Percentiles rank a stretch among this genome's conserved stretches.
Evolutionary conservation across 2,888 invertebrate species (phyloP).

Genomic region (Dione vanillae): DNA sequence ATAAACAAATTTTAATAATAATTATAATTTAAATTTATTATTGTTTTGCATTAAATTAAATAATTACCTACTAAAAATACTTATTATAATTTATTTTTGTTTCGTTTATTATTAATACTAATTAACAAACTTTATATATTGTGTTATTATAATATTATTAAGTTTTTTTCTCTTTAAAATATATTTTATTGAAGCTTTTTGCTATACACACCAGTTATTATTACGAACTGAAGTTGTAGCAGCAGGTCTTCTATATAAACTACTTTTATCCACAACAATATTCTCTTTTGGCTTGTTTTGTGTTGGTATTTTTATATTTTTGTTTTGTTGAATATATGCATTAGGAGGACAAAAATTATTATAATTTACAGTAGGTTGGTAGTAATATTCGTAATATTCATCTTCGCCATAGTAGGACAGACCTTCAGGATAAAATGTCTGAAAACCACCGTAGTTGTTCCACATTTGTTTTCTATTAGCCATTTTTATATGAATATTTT

Average conservation of each 20-base stretch:
- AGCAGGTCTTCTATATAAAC: slow-evolving; percentile 11
- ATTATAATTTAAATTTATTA: too few relatives aligned
- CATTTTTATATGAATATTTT: slow-evolving; percentile 2
- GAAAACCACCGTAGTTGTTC: slow-evolving; percentile 8
- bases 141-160: neutral
- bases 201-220: neutral
- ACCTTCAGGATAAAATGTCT: neutral
- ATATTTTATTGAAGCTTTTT: neutral
- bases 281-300: neutral
- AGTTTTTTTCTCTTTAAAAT: neutral
- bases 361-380: neutral
- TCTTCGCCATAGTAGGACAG: slow-evolving; percentile 4
- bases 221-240: neutral
- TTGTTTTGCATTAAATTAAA: too few relatives aligned
- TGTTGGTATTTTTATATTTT: neutral
- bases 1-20: too few relatives aligned
- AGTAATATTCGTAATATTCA: neutral
- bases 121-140: too few relatives aligned
- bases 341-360: slow-evolving; percentile 4
- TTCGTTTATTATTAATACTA: too few relatives aligned
- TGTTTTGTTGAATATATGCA: slow-evolving; percentile 8
- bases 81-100: too few relatives aligned
- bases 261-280: neutral
- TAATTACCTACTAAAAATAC: too few relatives aligned
- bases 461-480: slow-evolving; percentile 2